Base-by-base conservation (phyloP, 1,140 invertebrate genomes). In the Nylanderia fulva region DNA sequence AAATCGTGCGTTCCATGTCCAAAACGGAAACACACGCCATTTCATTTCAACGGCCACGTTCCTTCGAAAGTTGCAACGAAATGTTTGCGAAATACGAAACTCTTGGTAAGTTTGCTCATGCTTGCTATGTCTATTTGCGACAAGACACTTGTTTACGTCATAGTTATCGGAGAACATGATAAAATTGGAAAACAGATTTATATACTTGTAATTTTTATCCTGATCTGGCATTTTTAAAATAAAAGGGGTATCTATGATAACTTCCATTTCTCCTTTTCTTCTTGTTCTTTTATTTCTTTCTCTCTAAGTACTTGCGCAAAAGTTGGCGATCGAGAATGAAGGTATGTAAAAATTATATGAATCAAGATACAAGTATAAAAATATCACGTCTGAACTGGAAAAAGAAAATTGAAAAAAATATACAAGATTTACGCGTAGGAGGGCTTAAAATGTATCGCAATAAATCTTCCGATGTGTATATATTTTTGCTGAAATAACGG, bases 11-110 rank as follows among this genome's bases (percentile, higher is more conserved):
- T 56, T 69, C 48, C 64, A 36, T 52, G 77, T 80, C 64, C 24
- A 80, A 36, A 71, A 80, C 77, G 64, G 77, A 80, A 80, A 18
- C 77, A 58, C 52, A 58, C 77, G 77, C 77, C 64, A 58, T 71
- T 80, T 56, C 77, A 58, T 80, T n/a, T 71, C 77, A 21, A 52
- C 48, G 36, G 42, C 45, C 15, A 29, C 64, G 18, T 58, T 71
- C 36, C 52, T 52, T 39, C 18, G 77, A 71, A 71, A 80, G 66
- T 56, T 66, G 54, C 52, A 24, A 36, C 48, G 77, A 80, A 54
- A 79, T 29, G 75, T 66, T 66, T 29, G 75, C 60, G 33, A 66
- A 80, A 56, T 48, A 80, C 39, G 77, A 80, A 80, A 71, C 64
- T 80, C 36, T n/a, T n/a, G n/a, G 48, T 24, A 39, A 80, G 64